Conservation (phyloP, 2,888 invertebrate genomes). For the Caenorhabditis doughertyi region DNA sequence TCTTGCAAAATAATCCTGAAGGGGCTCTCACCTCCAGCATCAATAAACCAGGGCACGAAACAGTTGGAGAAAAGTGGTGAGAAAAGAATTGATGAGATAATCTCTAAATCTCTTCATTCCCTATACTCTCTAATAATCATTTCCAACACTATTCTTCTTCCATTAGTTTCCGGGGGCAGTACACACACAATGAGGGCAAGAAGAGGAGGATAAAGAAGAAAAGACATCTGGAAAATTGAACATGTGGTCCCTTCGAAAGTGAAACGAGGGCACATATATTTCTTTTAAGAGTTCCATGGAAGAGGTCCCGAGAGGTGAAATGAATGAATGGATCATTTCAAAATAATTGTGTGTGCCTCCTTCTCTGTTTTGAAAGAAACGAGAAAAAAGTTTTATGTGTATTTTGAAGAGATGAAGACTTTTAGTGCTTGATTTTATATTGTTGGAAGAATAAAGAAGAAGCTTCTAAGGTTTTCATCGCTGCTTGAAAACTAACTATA, state of each 20-base stretch:
- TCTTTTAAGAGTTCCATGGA: constrained; percentile 23
- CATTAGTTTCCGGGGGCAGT: constrained; percentile 41
- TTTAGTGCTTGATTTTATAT: background rate
- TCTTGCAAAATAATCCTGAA: background rate
- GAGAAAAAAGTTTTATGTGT: background rate
- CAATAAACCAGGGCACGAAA: constrained; percentile 55
- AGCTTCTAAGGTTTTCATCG: too few species aligned
- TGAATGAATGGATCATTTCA: constrained; percentile 5
- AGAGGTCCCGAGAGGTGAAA: background rate
- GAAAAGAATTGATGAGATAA: constrained; percentile 44
- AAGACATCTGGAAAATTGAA: constrained; percentile 60
- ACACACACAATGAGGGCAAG: background rate
- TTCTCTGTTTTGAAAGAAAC: background rate
- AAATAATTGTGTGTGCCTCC: constrained; percentile 29
- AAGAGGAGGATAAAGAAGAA: background rate
- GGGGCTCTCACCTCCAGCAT: background rate
- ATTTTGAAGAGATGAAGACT: background rate
- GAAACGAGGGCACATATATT: too few species aligned
- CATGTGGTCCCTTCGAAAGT: constrained; percentile 43
- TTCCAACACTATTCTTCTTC: constrained; percentile 5
- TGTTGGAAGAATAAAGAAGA: background rate
- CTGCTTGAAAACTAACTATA: too few species aligned
- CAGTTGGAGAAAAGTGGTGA: constrained; percentile 15
- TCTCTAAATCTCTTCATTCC: constrained; percentile 16
- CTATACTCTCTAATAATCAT: constrained; percentile 15